phyloP scores from a whole-genome alignment of 2,888 invertebrate genomes.

The Eutolmus rufibarbis region DNA sequence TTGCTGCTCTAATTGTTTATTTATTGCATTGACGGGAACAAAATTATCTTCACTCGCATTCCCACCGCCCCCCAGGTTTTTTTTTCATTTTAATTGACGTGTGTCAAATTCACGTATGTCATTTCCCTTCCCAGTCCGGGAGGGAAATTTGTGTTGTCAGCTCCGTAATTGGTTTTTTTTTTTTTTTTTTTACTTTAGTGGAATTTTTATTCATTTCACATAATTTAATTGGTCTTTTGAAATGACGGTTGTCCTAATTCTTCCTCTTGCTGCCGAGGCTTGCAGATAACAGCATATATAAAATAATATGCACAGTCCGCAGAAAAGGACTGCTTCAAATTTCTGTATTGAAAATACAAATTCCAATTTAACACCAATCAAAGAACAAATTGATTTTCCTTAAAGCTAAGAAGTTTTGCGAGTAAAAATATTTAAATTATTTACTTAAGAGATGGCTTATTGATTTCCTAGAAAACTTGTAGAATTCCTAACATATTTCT shows the following conservation, averaged over 20 bases:
- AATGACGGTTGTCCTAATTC: neutral
- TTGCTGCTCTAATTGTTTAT: neutral
- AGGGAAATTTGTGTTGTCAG: neutral
- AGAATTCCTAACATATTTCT: no score
- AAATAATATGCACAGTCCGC: neutral
- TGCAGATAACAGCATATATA: neutral
- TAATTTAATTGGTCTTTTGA: neutral
- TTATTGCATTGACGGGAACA: neutral
- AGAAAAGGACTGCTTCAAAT: neutral
- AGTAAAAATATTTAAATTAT: no score
- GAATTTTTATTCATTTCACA: neutral
- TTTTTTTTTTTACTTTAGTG: neutral
- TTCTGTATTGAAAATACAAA: no score
- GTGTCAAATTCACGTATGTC: neutral
- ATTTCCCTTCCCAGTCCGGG: neutral
- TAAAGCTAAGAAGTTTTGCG: no score
- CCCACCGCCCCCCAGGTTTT: neutral
- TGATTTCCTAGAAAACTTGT: no score
- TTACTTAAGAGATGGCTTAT: no score
- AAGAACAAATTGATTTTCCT: no score
- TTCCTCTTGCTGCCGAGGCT: neutral
- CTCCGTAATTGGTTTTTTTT: neutral
- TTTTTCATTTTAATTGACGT: neutral
- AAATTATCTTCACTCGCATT: neutral
- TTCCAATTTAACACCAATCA: no score